Conservation (phyloP, 2,797 vertebrate genomes). For the Peromyscus nudipes region DNA sequence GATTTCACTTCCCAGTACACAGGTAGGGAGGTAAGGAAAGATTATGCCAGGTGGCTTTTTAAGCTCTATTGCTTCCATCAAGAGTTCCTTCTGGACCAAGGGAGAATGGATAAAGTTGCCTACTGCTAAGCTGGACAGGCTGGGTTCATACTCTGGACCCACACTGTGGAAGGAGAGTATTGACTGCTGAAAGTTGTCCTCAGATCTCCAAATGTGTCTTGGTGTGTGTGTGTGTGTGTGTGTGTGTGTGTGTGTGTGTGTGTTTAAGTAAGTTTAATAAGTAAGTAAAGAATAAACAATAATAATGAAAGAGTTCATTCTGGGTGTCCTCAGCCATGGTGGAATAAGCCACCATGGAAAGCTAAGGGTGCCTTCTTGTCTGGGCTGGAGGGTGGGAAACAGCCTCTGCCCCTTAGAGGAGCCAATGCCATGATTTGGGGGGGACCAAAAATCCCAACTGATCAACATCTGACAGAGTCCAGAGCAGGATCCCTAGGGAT, state of each 20-base stretch:
- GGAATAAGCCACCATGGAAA: rapidly evolving
- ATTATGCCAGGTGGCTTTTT: background rate
- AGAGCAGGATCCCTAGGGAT: background rate
- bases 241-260: background rate
- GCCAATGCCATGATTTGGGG: background rate
- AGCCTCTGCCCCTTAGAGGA: background rate
- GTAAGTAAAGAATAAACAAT: background rate
- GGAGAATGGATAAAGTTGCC: background rate
- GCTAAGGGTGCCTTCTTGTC: rapidly evolving
- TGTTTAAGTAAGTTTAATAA: background rate
- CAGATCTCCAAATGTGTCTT: background rate
- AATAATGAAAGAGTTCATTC: background rate
- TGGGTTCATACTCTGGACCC: background rate
- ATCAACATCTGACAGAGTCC: slow-evolving; percentile 15
- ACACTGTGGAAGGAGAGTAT: background rate
- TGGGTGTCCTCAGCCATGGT: background rate
- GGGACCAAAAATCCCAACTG: slow-evolving; percentile 57
- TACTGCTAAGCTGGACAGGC: too few relatives aligned
- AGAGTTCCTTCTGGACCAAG: background rate
- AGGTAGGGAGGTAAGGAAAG: background rate
- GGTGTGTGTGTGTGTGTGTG: background rate
- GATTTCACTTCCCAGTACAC: background rate
- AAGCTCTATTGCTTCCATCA: background rate
- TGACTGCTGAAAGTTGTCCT: background rate
- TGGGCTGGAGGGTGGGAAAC: background rate